Base-by-base conservation (phyloP, 2,113 vertebrate genomes). In the Proteles cristata region DNA sequence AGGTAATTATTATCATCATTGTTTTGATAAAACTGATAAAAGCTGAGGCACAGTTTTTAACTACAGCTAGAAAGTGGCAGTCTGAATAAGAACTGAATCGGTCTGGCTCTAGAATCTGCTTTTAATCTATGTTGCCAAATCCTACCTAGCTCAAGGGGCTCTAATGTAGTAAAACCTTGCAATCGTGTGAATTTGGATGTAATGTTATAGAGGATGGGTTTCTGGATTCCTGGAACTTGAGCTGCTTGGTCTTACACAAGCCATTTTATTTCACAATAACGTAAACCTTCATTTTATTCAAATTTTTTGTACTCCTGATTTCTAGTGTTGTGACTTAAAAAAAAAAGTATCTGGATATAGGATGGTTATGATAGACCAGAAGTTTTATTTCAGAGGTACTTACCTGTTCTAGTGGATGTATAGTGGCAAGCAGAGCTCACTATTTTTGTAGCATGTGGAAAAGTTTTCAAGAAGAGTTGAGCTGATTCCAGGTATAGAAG, bases 181-280 rank as follows among this genome's bases (percentile, higher is more conserved):
- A 94, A 4, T 84, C n/a, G 4, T 28, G 53, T 93, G 76, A 66
- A 82, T 93, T 93, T 86, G 82, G 58, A 50, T 93, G 4, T 84
- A 58, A 10, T 86, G 26, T 84, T 33, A 31, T 83, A 88, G 71
- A 11, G 16, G 7, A 45, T 65, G 92, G 45, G 11, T 35, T 73
- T 94, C 80, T 80, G 43, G 88, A 77, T 94, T 94, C 43, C 31
- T 93, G 63, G n/a, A 92, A 80, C 35, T 87, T 80, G 7, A 92
- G 53, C 74, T 90, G 85, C 33, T 43, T 39, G 12, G 16, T 92
- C 10, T 79, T 86, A 50, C 11, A 65, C 48, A 16, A 80, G 25
- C 8, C 45, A 71, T 93, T 95, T 97, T 71, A 88, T 93, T 93
- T 87, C 25, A 33, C 11, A 74, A 10, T 80, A 85, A 61, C 33